A percentile compares a stretch with the other conserved stretches of the same genome.
Conservation (phyloP, 1,140 invertebrate species). For the Myzus persicae region DNA sequence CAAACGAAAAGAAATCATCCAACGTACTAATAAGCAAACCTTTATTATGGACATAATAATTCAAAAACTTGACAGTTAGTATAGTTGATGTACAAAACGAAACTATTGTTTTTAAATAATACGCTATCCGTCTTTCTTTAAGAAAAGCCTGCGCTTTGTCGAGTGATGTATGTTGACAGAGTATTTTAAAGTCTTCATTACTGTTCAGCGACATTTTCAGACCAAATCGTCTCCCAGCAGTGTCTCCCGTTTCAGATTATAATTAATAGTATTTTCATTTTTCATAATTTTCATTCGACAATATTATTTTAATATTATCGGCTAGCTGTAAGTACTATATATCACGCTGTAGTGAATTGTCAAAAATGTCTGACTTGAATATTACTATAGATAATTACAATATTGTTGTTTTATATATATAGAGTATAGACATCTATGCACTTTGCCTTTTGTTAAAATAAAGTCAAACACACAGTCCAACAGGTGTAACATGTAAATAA, state of each 20-base stretch:
- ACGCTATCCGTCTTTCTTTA: not conserved
- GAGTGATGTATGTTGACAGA: constrained; percentile 4
- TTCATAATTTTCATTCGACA: not conserved
- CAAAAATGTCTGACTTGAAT: not conserved
- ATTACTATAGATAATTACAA: not conserved
- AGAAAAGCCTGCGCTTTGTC: not conserved
- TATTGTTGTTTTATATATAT: too few species aligned
- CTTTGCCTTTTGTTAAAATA: not conserved
- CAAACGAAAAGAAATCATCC: not conserved
- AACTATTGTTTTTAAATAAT: constrained; percentile 20
- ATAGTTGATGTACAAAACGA: constrained; percentile 5
- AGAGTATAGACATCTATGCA: too few species aligned
- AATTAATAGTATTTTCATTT: not conserved
- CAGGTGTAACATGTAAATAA: not conserved
- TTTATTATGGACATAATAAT: not conserved
- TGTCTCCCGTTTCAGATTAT: not conserved
- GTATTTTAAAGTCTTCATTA: constrained; percentile 18
- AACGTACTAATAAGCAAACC: not conserved
- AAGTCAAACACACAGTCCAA: not conserved
- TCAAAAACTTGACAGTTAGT: constrained; percentile 9
- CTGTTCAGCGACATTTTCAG: not conserved
- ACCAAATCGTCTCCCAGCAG: not conserved
- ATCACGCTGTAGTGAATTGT: not conserved
- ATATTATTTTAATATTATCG: not conserved
- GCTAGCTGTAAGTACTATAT: not conserved